Percentiles rank a stretch among this genome's conserved stretches.
Conservation (phyloP, 2,888 invertebrate species). For the Idaea dimidiata region DNA sequence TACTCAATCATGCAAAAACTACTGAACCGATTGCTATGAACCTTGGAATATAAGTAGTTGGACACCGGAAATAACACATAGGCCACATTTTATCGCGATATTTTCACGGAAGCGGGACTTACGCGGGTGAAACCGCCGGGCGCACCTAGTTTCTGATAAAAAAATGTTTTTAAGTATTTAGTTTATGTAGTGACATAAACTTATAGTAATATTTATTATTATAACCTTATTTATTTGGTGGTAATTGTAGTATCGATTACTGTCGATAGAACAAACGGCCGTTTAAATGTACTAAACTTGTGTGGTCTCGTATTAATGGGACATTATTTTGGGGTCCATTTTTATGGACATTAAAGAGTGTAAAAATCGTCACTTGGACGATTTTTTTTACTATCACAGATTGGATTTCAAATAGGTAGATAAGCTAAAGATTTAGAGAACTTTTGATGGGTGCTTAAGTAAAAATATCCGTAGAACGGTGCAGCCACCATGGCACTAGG, state of each 20-base stretch:
- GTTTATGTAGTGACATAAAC: no score
- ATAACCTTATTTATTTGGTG: neutral
- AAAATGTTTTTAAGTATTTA: no score
- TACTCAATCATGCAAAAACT: no score
- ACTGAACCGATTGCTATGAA: no score
- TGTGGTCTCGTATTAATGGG: slow-evolving; percentile 19
- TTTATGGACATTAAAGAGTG: neutral
- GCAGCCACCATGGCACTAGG: no score
- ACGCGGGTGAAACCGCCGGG: no score
- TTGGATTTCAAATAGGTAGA: neutral
- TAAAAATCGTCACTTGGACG: neutral
- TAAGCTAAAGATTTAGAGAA: neutral
- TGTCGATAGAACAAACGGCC: neutral
- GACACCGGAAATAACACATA: no score
- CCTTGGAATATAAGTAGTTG: no score
- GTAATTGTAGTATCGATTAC: neutral
- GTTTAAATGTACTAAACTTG: slow-evolving; percentile 5
- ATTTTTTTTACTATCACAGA: neutral
- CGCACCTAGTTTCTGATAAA: no score
- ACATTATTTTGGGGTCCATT: neutral
- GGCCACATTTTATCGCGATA: no score
- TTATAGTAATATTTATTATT: neutral
- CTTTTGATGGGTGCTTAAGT: neutral
- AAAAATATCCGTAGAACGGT: no score
- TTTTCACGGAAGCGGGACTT: no score